Conservation (phyloP, 2,888 invertebrate species). For the Scotopteryx bipunctaria region DNA sequence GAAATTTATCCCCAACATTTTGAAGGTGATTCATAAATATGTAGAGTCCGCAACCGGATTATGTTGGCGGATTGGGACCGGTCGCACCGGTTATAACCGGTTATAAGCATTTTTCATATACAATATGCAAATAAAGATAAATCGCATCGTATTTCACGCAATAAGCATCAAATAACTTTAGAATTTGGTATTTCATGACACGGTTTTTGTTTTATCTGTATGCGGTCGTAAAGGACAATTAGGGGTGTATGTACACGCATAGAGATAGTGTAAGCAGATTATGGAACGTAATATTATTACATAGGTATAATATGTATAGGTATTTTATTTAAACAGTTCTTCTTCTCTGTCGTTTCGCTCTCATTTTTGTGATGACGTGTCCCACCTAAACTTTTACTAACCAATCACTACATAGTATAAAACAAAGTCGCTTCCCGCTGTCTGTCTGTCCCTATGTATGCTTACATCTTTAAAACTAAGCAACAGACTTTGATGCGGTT, state of each 20-base stretch:
- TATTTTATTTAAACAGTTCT: no score
- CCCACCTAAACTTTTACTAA: no score
- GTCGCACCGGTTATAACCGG: no score
- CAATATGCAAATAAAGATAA: constrained; percentile 34
- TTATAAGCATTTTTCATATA: constrained; percentile 30
- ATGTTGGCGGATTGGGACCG: constrained; percentile 10
- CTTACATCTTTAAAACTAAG: no score
- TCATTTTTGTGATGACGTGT: no score
- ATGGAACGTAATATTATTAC: no score
- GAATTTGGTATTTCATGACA: constrained; percentile 21
- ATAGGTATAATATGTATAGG: no score
- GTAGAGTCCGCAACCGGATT: constrained; percentile 23
- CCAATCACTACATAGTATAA: no score
- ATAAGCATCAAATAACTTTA: constrained; percentile 25
- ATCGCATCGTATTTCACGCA: constrained; percentile 30
- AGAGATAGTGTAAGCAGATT: background rate
- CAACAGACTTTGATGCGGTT: no score
- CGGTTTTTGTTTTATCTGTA: constrained; percentile 33
- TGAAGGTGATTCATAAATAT: constrained; percentile 30
- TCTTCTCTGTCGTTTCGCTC: no score
- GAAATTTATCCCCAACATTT: background rate
- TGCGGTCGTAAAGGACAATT: constrained; percentile 31
- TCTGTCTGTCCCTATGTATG: no score
- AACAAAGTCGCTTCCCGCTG: no score
- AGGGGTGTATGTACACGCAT: constrained; percentile 1